These are phyloP conservation scores for Sisor rabdophorus DNA, from an alignment of 2,113 vertebrate species.

Conservation along the genomic window DNA sequence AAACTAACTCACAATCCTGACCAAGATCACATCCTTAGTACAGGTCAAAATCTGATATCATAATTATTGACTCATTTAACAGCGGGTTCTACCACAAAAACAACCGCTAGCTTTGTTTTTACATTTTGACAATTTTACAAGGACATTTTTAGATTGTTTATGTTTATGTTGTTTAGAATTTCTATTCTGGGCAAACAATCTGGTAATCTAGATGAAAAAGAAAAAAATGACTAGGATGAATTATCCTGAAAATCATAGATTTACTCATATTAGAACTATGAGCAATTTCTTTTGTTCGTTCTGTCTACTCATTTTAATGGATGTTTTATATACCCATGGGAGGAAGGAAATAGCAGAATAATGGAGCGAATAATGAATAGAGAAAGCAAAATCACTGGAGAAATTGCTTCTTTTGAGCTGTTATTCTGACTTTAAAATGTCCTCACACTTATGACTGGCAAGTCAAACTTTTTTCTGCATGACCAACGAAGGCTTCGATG, in stretches of 20 bases:
- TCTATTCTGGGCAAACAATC: background rate
- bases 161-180: background rate
- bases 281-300: background rate
- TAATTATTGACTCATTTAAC: conserved; percentile 1
- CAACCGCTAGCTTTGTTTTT: background rate
- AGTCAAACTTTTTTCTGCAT: conserved; percentile 21
- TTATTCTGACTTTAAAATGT: conserved; percentile 3
- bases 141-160: background rate
- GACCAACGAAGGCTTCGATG: background rate
- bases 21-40: conserved; percentile 7
- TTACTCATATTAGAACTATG: conserved; percentile 7
- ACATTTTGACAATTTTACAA: background rate
- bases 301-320: background rate
- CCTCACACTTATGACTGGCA: conserved; percentile 16
- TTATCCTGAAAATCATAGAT: conserved; percentile 21
- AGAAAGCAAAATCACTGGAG: conserved; percentile 10
- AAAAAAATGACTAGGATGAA: background rate
- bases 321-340: background rate
- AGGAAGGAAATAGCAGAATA: background rate
- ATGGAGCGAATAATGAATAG: background rate
- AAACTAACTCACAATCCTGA: conserved; percentile 39
- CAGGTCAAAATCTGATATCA: conserved; percentile 1
- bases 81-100: background rate
- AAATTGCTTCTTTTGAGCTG: background rate
- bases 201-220: background rate